phyloP scores from a whole-genome alignment of 35 echinoderm and acorn worm genomes.

The Apostichopus californicus region DNA sequence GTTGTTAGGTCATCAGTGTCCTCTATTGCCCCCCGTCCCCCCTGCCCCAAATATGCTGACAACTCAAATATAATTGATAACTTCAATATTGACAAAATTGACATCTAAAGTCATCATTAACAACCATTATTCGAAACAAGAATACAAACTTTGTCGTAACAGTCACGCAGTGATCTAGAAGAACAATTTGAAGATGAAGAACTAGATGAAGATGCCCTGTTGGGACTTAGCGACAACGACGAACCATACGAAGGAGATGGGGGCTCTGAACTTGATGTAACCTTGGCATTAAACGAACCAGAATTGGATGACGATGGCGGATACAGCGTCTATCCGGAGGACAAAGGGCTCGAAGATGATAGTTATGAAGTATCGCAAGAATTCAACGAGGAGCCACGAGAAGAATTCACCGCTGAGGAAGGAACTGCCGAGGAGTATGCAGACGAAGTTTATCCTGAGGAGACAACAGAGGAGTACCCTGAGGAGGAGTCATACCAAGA shows the following conservation, averaged over 20 bases:
- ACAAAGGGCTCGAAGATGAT: neutral
- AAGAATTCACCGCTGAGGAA: neutral
- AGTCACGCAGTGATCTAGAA: slow-evolving; percentile 47
- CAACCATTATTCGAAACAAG: no score
- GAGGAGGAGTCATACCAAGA: slow-evolving; percentile 5
- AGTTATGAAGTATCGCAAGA: neutral
- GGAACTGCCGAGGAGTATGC: neutral
- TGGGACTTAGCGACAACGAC: slow-evolving; percentile 37
- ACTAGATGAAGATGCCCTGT: slow-evolving; percentile 37
- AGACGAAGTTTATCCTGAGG: neutral
- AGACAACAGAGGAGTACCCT: neutral
- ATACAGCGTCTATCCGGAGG: neutral
- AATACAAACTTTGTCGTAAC: neutral
- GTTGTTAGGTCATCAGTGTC: no score
- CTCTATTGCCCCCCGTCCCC: no score
- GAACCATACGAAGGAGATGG: slow-evolving; percentile 2
- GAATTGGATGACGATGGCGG: slow-evolving; percentile 9
- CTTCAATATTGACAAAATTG: no score
- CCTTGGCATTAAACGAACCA: neutral
- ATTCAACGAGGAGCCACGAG: neutral
- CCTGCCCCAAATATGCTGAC: no score
- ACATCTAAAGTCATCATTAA: no score
- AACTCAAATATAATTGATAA: no score
- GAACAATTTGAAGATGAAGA: slow-evolving; percentile 36
- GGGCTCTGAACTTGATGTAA: neutral